These are phyloP conservation scores for Drosophila aff. DNA, from an alignment of 1,140 invertebrate species.

Conservation along the genomic window DNA sequence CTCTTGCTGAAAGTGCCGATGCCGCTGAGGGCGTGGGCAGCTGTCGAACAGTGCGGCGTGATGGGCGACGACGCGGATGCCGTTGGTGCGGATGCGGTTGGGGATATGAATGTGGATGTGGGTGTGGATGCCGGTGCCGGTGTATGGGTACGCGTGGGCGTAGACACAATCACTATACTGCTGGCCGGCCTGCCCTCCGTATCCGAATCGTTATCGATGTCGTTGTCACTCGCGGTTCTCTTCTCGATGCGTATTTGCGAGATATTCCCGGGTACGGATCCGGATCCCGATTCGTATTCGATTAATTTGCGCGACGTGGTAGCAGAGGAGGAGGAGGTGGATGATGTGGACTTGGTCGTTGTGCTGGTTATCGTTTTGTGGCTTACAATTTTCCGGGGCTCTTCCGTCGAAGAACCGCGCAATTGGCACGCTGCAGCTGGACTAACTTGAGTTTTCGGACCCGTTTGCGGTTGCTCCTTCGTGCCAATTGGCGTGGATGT, in stretches of 20 bases:
- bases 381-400: slow-evolving; percentile 82
- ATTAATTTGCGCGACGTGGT: slow-evolving; percentile 71
- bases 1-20: slow-evolving; percentile 84
- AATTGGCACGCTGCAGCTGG: slow-evolving; percentile 80
- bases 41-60: slow-evolving; percentile 41
- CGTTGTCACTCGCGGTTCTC: slow-evolving; percentile 39
- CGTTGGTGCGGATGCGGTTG: slow-evolving; percentile 28
- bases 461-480: slow-evolving; percentile 81
- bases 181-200: slow-evolving; percentile 78
- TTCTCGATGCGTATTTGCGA: slow-evolving; percentile 57
- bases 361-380: slow-evolving; percentile 76
- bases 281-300: slow-evolving; percentile 31
- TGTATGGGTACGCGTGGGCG: slow-evolving; percentile 59
- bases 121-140: slow-evolving; percentile 10
- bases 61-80: slow-evolving; percentile 44
- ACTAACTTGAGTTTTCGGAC: slow-evolving; percentile 60
- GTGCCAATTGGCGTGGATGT: slow-evolving; percentile 77
- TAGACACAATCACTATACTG: slow-evolving; percentile 76
- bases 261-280: slow-evolving; percentile 44
- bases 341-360: slow-evolving; percentile 48
- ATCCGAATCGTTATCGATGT: slow-evolving; percentile 78
- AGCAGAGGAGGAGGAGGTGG: slow-evolving; percentile 17
- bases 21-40: slow-evolving; percentile 79
- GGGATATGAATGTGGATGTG: slow-evolving; percentile 10
- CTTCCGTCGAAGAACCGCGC: slow-evolving; percentile 83